Conservation (phyloP, 53 echinoderm and acorn worm genomes). For the Paracentrotus lividus region DNA sequence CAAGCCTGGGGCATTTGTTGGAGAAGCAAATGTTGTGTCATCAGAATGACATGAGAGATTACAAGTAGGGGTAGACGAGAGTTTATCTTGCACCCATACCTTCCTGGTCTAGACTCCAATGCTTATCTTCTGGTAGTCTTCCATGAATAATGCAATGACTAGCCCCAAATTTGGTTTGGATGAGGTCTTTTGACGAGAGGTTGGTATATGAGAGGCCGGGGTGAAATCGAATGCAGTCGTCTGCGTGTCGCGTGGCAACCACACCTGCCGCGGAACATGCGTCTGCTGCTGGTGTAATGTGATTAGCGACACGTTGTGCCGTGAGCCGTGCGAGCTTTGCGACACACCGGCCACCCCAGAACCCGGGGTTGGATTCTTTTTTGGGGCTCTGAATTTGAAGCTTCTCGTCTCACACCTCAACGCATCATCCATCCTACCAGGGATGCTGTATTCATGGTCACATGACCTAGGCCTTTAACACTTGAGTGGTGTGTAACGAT, state of each 20-base stretch:
- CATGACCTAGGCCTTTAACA: conserved; percentile 29
- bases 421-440: conserved; percentile 3
- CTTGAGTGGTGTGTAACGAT: not conserved
- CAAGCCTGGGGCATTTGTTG: too few relatives aligned
- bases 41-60: not conserved
- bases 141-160: conserved; percentile 44
- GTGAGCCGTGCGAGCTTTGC: conserved; percentile 27
- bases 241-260: conserved; percentile 61
- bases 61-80: not conserved
- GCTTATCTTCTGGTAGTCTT: conserved; percentile 3
- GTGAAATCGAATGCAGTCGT: conserved; percentile 51
- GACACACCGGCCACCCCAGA: conserved; percentile 38
- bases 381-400: not conserved
- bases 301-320: conserved; percentile 63
- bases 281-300: conserved; percentile 56
- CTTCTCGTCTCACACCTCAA: conserved; percentile 48
- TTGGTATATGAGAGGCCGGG: conserved; percentile 49
- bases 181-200: conserved; percentile 25
- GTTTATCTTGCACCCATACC: not conserved
- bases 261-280: conserved; percentile 57
- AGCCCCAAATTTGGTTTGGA: conserved; percentile 45
- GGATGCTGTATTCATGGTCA: not conserved
- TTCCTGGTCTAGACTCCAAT: not conserved
- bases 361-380: conserved; percentile 5
- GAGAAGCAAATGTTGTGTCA: too few relatives aligned